phyloP scores from a whole-genome alignment of 2,888 invertebrate genomes.

The Clanis bilineata region DNA sequence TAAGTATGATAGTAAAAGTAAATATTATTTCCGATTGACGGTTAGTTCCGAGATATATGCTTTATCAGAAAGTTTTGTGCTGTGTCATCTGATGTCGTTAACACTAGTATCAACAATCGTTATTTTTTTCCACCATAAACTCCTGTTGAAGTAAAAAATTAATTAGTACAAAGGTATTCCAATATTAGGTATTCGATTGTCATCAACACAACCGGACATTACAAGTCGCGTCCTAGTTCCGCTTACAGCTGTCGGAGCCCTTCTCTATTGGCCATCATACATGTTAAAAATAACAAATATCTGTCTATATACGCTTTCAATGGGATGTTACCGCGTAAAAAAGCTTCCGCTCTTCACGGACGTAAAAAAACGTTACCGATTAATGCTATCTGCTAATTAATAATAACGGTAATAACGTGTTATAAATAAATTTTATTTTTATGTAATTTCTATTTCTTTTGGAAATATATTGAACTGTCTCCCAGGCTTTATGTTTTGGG shows the following conservation, averaged over 20 bases:
- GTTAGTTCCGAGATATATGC: neutral
- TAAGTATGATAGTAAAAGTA: neutral
- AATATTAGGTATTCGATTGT: neutral
- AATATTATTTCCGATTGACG: neutral
- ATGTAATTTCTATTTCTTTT: neutral
- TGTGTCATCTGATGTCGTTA: neutral
- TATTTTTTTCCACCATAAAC: too few species aligned
- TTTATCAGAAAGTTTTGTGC: neutral
- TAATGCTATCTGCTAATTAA: neutral
- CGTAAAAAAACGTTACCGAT: neutral
- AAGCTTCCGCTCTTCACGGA: neutral
- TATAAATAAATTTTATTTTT: neutral
- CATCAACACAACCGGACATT: neutral
- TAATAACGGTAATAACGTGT: neutral
- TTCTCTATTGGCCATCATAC: conserved; percentile 1
- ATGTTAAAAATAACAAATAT: neutral
- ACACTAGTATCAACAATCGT: neutral
- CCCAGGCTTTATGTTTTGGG: neutral
- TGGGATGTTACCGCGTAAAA: neutral
- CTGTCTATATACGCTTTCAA: conserved; percentile 3
- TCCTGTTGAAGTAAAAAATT: too few species aligned
- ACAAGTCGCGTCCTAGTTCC: conserved; percentile 1
- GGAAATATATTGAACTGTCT: neutral
- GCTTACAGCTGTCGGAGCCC: neutral
- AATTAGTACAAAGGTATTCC: neutral